phyloP scores from a whole-genome alignment of 2,797 vertebrate species.

The Sebastes kiyomatsui region DNA sequence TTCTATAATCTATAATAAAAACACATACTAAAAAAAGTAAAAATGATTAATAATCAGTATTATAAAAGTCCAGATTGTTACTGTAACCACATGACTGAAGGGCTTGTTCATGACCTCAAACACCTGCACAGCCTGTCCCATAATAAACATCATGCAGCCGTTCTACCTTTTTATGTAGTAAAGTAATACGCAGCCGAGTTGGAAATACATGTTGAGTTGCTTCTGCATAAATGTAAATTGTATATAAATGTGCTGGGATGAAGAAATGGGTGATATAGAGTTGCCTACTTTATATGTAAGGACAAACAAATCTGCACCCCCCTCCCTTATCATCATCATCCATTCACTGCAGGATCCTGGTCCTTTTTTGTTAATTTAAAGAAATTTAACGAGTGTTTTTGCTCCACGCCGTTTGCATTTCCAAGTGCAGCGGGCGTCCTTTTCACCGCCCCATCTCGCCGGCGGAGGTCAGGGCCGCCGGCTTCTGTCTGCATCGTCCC shows the following conservation, averaged over 20 bases:
- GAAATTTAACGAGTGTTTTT: constrained; percentile 51
- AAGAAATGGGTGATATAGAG: too few species aligned
- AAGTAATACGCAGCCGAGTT: background rate
- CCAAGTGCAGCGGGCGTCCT: constrained; percentile 47
- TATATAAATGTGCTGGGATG: background rate
- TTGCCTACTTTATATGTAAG: background rate
- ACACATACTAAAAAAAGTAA: background rate
- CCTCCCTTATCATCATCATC: background rate
- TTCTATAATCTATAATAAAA: too few species aligned
- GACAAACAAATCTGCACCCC: background rate
- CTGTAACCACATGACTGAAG: background rate
- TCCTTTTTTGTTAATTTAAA: constrained; percentile 25
- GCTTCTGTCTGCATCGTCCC: constrained; percentile 75
- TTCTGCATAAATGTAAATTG: background rate
- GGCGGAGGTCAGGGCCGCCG: constrained; percentile 73
- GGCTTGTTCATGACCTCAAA: background rate
- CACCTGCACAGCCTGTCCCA: background rate
- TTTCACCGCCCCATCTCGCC: constrained; percentile 38
- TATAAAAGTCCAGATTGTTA: background rate
- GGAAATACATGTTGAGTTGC: background rate
- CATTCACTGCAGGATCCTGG: background rate
- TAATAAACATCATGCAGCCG: background rate
- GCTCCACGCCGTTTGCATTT: constrained; percentile 50
- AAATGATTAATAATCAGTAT: background rate
- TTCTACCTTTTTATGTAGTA: background rate